Conservation (phyloP, 2,797 vertebrate species). For the Echeneis naucrates region DNA sequence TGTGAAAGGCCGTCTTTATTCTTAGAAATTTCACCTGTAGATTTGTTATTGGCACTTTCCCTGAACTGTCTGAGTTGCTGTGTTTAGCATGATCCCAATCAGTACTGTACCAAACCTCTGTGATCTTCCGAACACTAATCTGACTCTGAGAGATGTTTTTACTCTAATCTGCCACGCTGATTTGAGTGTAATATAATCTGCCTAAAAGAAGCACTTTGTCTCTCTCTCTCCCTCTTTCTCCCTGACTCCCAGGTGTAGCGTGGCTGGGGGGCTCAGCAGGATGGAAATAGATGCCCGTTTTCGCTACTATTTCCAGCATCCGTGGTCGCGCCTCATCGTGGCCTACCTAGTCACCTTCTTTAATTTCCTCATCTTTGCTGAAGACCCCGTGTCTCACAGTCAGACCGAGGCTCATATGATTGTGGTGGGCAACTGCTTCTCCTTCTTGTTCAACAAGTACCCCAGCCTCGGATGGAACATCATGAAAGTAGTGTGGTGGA, state of each 20-base stretch:
- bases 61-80: slow-evolving; percentile 22
- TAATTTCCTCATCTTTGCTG: slow-evolving; percentile 98
- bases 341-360: slow-evolving; percentile 98
- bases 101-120: slow-evolving; percentile 41
- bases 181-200: slow-evolving; percentile 57
- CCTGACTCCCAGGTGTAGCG: slow-evolving; percentile 79
- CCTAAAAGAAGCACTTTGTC: slow-evolving; percentile 53
- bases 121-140: slow-evolving; percentile 65
- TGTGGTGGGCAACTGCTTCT: slow-evolving; percentile 99
- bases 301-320: slow-evolving; percentile 98
- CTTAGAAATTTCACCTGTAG: slow-evolving; percentile 1
- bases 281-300: slow-evolving; percentile 95
- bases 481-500: slow-evolving; percentile 94
- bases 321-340: slow-evolving; percentile 95
- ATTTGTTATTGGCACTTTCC: slow-evolving; percentile 16
- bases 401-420: slow-evolving; percentile 96
- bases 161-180: slow-evolving; percentile 62
- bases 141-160: slow-evolving; percentile 54
- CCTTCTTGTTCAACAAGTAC: slow-evolving; percentile 97
- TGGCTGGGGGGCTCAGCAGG: slow-evolving; percentile 80
- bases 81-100: slow-evolving; percentile 63
- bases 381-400: slow-evolving; percentile 97
- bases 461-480: slow-evolving; percentile 92
- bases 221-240: slow-evolving; percentile 24
- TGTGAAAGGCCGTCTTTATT: not conserved